A percentile compares a stretch with the other conserved stretches of the same genome.
Conservation (phyloP, 2,888 invertebrate genomes). For the Aphodius granarius region DNA sequence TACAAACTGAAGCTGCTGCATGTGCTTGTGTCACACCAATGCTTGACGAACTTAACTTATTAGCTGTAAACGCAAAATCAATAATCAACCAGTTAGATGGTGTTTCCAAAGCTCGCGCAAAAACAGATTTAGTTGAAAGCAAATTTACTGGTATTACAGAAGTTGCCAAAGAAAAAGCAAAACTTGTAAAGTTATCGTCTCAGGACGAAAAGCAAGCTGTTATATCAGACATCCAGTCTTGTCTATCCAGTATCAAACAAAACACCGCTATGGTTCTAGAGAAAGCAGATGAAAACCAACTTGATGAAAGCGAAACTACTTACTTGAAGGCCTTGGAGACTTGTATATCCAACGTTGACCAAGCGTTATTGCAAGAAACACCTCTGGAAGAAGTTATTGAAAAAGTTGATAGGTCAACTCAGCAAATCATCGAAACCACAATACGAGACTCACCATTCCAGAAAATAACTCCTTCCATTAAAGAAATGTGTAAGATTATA, state of each 20-base stretch:
- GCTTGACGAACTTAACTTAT: constrained; percentile 35
- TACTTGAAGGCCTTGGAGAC: constrained; percentile 31
- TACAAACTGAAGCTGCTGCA: background rate
- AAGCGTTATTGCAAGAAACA: constrained; percentile 20
- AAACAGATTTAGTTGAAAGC: constrained; percentile 29
- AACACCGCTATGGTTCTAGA: constrained; percentile 28
- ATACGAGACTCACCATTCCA: constrained; percentile 31
- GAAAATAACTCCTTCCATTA: constrained; percentile 30
- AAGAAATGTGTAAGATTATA: constrained; percentile 33
- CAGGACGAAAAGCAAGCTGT: constrained; percentile 17
- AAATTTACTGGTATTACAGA: constrained; percentile 29
- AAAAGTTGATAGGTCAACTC: constrained; percentile 24
- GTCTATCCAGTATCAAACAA: constrained; percentile 28
- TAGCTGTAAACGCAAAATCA: constrained; percentile 39
- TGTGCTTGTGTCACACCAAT: constrained; percentile 40
- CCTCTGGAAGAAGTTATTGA: constrained; percentile 22
- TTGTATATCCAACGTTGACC: constrained; percentile 26
- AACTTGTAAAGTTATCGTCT: constrained; percentile 12
- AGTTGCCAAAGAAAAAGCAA: constrained; percentile 21
- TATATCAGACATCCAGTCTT: constrained; percentile 27
- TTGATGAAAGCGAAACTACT: constrained; percentile 31
- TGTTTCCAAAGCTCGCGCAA: constrained; percentile 31
- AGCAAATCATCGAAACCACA: constrained; percentile 17
- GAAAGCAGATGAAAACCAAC: constrained; percentile 30
- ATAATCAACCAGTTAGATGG: constrained; percentile 42